A percentile compares a stretch with the other conserved stretches of the same genome.
Conservation (phyloP, 1,140 invertebrate species). For the Hyles vespertilio region DNA sequence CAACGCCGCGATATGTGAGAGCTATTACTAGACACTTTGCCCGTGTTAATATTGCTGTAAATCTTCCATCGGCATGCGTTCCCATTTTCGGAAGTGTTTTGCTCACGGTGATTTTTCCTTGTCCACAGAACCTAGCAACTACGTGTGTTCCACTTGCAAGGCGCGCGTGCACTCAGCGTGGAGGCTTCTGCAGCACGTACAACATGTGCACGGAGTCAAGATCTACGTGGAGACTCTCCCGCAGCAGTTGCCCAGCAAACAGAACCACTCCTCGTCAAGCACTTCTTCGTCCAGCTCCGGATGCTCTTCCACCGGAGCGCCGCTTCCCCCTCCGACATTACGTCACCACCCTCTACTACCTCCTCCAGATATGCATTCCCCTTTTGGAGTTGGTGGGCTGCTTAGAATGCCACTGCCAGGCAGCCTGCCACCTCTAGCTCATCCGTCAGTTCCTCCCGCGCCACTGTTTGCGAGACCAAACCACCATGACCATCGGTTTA, state of each 20-base stretch:
- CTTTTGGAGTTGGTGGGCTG: slow-evolving; percentile 81
- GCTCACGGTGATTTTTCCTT: slow-evolving; percentile 51
- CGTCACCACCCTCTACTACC: slow-evolving; percentile 80
- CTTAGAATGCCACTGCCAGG: slow-evolving; percentile 80
- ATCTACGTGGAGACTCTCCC: slow-evolving; percentile 88
- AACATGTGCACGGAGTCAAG: slow-evolving; percentile 94
- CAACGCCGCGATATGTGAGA: slow-evolving; percentile 72
- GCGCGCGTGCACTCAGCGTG: slow-evolving; percentile 93
- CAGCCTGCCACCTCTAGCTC: slow-evolving; percentile 76
- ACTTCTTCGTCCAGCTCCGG: slow-evolving; percentile 77
- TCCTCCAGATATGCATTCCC: slow-evolving; percentile 80
- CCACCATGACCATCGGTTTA: slow-evolving; percentile 85
- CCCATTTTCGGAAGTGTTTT: slow-evolving; percentile 29
- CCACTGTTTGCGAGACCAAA: slow-evolving; percentile 83
- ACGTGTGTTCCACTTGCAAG: slow-evolving; percentile 96
- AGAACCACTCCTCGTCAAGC: slow-evolving; percentile 74
- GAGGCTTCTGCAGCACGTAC: slow-evolving; percentile 95
- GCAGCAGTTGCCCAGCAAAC: slow-evolving; percentile 64
- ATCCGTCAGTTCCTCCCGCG: slow-evolving; percentile 79
- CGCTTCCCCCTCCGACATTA: slow-evolving; percentile 77
- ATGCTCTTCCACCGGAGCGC: slow-evolving; percentile 77
- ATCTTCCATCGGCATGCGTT: slow-evolving; percentile 55
- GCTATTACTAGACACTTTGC: slow-evolving; percentile 74
- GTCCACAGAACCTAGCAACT: slow-evolving; percentile 95
- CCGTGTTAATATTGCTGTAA: slow-evolving; percentile 71